Base-by-base conservation (phyloP, 2,888 invertebrate species). In the Chromoteleia sp. region DNA sequence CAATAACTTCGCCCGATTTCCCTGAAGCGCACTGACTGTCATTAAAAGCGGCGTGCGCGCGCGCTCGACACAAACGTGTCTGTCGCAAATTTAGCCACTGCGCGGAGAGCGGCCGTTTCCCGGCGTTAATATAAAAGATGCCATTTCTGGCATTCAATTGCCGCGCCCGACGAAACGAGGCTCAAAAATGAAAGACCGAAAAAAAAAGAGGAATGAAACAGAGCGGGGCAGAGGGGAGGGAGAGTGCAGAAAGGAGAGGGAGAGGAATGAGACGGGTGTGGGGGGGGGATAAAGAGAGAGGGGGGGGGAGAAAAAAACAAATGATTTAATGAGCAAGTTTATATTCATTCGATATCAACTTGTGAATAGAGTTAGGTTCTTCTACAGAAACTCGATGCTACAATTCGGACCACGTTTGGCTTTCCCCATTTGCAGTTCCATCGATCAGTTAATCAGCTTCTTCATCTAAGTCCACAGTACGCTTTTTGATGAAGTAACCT, bases 311-410 rank as follows among this genome's bases (percentile, higher is more conserved):
- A 41, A 12, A 50, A 63, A 58, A 63, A 29, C 29, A 29, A 50
- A 61, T 78, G 58, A 78, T 78, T 63, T 71, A 78, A 78, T 78
- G 77, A 70, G 41, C 56, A 71, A 71, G 77, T 78, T 78, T 78
- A 63, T 65, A 71, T 78, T 78, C 70, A 48, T 63, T 78, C 65
- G 63, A 65, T 73, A 78, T 73, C 65, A 50, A 67, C 63, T 70
- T 41, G 7, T 56, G 39, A 65, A 73, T 58, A 48, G n/a, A 73
- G 52, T 63, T 77, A 45, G 70, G 41, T 54, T 52, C 30, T 39
- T 43, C 15, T 12, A 17, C 8, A 43, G 61, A 52, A 71, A 65
- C 45, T 65, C 41, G 43, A 50, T 41, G 36, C 67, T 41, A 3
- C 59, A 39, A 75, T 70, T 74, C 58, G 70, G 50, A 50, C 74